Evolutionary conservation across 2,113 vertebrate species (phyloP), one percentile per base, ranked within the genome.

Genomic region (Daphoenositta chrysoptera): DNA sequence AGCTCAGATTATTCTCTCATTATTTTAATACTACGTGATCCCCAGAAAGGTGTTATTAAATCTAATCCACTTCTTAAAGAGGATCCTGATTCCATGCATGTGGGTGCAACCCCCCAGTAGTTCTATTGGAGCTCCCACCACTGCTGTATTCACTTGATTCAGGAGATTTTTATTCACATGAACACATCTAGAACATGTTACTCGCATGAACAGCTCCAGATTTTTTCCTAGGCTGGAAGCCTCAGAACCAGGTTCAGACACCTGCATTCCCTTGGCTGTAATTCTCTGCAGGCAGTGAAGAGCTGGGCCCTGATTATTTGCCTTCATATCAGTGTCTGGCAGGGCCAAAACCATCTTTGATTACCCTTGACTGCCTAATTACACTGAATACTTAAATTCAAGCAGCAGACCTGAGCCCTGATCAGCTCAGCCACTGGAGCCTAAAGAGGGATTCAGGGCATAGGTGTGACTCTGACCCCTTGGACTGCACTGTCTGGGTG

Each of bases 381-480:
- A 22, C 42, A 66, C 54, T 40, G 31, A 77, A 39, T 6, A 12
- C 10, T 68, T 51, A 56, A 61, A 58, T n/a, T 61, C 22, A 56
- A 47, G 31, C 26, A 33, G 23, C 24, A 65, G 28, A 18, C 3
- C 13, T 53, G 22, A 87, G 26, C 23, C 21, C 7, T 54, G 53
- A 47, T 51, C 31, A n/a, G 30, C 73, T 90, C 37, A 65, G 14
- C 10, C 27, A 33, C 26, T 7, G 14, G 26, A 83, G 10, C 26
- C 40, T 16, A 7, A 35, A 31, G 45, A 56, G 4, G n/a, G 15
- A 65, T 40, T 51, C 24, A 39, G 44, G 42, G 9, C 12, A 22
- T 7, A 50, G 33, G 11, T 51, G 20, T 13, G 42, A 13, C 30
- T 40, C 50, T 0, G 12, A 39, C 4, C 0, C 10, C 35, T 56